Conservation (phyloP, 2,113 vertebrate genomes). For the Bubo bubo region DNA sequence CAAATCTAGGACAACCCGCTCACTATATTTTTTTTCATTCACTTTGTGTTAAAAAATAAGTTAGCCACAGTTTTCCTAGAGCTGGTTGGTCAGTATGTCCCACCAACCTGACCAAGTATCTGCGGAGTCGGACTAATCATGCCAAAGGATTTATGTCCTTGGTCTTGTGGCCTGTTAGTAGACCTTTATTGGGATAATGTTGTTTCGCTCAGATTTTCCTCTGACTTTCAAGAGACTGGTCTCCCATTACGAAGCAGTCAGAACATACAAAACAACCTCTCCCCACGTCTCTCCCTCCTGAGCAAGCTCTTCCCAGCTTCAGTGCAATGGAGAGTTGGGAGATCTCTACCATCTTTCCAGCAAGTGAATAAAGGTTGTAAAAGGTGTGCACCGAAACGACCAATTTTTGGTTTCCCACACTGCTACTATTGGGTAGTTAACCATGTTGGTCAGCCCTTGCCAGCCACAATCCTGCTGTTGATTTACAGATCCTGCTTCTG, state of each 20-base stretch:
- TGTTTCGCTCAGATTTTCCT: neutral
- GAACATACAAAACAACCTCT: neutral
- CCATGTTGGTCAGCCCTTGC: neutral
- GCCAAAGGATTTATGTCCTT: neutral
- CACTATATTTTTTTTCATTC: neutral
- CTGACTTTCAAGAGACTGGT: neutral
- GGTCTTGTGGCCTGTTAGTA: neutral
- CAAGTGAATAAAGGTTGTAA: neutral
- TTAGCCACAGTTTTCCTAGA: neutral
- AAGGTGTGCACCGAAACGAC: neutral
- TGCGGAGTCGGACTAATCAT: neutral
- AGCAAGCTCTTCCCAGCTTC: neutral
- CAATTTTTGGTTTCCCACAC: neutral
- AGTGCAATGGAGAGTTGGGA: neutral
- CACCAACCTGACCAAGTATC: neutral
- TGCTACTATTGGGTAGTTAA: neutral
- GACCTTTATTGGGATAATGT: neutral
- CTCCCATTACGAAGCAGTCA: rapidly evolving
- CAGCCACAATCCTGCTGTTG: rapidly evolving
- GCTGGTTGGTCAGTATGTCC: neutral
- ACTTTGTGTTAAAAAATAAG: neutral
- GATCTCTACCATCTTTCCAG: neutral
- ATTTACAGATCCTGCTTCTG: neutral
- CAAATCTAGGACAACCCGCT: neutral
- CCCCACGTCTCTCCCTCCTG: neutral